Evolutionary conservation across 2,113 vertebrate genomes (phyloP), one percentile per base, ranked within the genome.

Genomic region (Solenodon paradoxus): DNA sequence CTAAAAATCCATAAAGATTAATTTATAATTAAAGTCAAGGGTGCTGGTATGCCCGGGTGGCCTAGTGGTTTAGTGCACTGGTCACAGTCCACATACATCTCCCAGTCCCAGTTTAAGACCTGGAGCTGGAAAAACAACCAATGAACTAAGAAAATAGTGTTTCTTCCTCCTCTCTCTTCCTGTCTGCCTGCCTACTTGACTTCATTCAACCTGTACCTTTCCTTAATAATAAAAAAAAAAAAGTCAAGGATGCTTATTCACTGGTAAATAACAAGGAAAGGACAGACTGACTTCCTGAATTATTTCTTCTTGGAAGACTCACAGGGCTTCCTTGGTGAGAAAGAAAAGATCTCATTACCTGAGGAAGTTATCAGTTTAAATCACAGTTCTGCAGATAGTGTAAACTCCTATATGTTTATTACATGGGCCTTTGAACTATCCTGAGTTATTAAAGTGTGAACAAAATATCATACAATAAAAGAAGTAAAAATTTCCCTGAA

Each of bases 401-500:
- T 35, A 26, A 78, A 45, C 7, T 87, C 30, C 42, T 82, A 4
- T 66, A 61, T 68, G 63, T 92, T 93, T 74, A 38, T 51, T 26
- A 61, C 4, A 2, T 2, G 19, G 51, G 19, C 45, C 35, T 92
- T 90, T 75, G 57, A 94, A 74, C 51, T 79, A 38, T 38, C 92
- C 35, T 22, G 92, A 32, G 32, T 30, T 71, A 32, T 40, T 90
- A 10, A 75, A 84, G 51, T 87, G 4, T 57, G 61, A 87, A 92
- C 57, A 74, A 63, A 83, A 38, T 86, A 90, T 71, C 38, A 84
- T 49, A 63, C 8, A 83, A 32, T 45, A 81, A 88, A 10, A 95
- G 71, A 95, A 93, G 92, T 42, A 26, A 86, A 85, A 89, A 63
- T 55, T 80, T 90, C 82, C 68, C 66, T 75, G 90, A 59, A 90